A percentile compares a stretch with the other conserved stretches of the same genome.
Evolutionary conservation across 92 coral and sea anemone species (phyloP).

Genomic region (Montipora capitata): DNA sequence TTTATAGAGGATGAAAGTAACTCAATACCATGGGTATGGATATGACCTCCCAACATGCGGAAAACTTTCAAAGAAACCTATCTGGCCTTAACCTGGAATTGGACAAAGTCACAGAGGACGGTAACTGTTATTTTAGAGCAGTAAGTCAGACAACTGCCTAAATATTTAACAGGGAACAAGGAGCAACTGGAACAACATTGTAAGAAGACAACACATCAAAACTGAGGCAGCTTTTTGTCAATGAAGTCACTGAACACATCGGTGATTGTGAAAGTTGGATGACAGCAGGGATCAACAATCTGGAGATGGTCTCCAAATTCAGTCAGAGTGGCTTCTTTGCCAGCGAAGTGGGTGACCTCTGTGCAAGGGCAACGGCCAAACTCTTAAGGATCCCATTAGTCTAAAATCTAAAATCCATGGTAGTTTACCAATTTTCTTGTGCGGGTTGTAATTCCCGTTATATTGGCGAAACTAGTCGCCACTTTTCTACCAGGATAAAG

Average conservation of each 20-base stretch:
- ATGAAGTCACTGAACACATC: slow-evolving; percentile 60
- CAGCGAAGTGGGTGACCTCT: too few species aligned
- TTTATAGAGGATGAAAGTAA: slow-evolving; percentile 21
- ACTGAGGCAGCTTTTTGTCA: slow-evolving; percentile 17
- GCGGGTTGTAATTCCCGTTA: too few species aligned
- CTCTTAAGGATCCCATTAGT: slow-evolving; percentile 70
- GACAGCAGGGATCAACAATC: too few species aligned
- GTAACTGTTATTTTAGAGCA: slow-evolving; percentile 75
- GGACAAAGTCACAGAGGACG: slow-evolving; percentile 70
- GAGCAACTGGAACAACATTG: slow-evolving; percentile 34
- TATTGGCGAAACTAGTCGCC: too few species aligned
- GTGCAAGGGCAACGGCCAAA: too few species aligned
- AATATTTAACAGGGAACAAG: slow-evolving; percentile 5
- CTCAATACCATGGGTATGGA: slow-evolving; percentile 8
- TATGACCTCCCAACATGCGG: slow-evolving; percentile 44
- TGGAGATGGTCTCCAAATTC: too few species aligned
- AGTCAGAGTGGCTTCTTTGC: too few species aligned
- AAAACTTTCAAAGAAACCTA: slow-evolving; percentile 67
- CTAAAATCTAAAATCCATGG: slow-evolving; percentile 16
- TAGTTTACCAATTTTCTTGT: too few species aligned
- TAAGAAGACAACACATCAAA: slow-evolving; percentile 62
- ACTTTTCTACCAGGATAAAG: slow-evolving; percentile 74
- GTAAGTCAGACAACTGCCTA: slow-evolving; percentile 52
- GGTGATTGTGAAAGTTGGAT: slow-evolving; percentile 78
- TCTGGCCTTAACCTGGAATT: slow-evolving; percentile 74